phyloP scores from a whole-genome alignment of 2,888 invertebrate species.

The Smittia aterrima region DNA sequence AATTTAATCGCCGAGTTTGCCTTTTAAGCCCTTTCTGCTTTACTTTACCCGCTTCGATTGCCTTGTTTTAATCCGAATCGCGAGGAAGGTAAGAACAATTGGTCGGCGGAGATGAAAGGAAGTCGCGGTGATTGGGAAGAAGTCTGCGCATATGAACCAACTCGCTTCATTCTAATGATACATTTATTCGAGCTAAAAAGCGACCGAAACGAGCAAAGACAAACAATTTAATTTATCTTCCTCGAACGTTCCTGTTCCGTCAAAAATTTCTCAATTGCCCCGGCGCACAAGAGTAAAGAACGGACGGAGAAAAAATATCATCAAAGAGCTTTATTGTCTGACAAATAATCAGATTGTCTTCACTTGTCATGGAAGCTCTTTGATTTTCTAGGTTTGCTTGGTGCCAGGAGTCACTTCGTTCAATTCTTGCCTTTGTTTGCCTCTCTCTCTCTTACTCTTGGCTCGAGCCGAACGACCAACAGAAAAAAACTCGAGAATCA shows the following conservation, averaged over 20 bases:
- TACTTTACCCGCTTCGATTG: constrained; percentile 5
- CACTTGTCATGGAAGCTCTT: constrained; percentile 24
- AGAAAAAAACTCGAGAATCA: background rate
- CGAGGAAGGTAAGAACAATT: constrained; percentile 26
- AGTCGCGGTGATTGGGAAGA: background rate
- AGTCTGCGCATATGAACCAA: background rate
- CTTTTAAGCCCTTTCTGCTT: constrained; percentile 21
- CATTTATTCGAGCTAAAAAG: background rate
- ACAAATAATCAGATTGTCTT: constrained; percentile 38
- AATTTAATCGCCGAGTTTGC: constrained; percentile 24
- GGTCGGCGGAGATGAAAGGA: constrained; percentile 24
- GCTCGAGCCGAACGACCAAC: no score
- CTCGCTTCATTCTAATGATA: constrained; percentile 22
- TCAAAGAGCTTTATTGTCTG: constrained; percentile 33
- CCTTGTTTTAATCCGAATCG: background rate
- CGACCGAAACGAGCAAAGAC: background rate
- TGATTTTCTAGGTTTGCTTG: background rate
- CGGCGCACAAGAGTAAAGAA: background rate
- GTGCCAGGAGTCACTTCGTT: background rate
- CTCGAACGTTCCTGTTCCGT: background rate
- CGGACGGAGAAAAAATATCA: background rate
- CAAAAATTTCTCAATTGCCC: constrained; percentile 5
- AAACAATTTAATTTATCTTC: constrained; percentile 30
- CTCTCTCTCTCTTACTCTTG: background rate
- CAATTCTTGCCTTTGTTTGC: constrained; percentile 2